phyloP scores from a whole-genome alignment of 2,797 vertebrate species.

The Meda fulgida region DNA sequence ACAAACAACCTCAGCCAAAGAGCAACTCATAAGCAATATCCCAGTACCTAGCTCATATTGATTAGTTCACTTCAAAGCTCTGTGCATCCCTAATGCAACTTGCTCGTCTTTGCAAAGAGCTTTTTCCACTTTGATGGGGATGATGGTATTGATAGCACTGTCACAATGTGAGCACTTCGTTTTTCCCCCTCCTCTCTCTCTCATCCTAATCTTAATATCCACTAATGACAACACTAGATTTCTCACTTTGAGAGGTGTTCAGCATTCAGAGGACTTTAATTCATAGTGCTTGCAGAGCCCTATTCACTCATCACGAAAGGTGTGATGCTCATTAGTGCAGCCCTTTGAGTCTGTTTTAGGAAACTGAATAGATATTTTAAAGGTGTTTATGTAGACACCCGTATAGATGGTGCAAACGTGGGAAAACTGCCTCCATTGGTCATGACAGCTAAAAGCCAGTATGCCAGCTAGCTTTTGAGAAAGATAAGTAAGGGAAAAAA shows the following conservation, averaged over 20 bases:
- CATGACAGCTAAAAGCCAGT: constrained; percentile 54
- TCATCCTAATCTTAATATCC: constrained; percentile 60
- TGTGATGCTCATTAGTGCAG: constrained; percentile 80
- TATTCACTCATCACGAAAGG: constrained; percentile 74
- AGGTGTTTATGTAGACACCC: constrained; percentile 77
- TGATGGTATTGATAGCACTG: constrained; percentile 86
- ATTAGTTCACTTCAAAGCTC: constrained; percentile 84
- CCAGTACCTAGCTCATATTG: constrained; percentile 75
- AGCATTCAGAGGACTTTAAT: constrained; percentile 82
- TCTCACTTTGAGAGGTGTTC: constrained; percentile 76
- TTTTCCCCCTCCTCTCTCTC: constrained; percentile 67
- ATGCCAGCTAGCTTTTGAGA: neutral
- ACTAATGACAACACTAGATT: constrained; percentile 76
- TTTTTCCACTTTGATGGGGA: constrained; percentile 83
- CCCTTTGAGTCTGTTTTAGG: constrained; percentile 70
- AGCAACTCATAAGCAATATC: constrained; percentile 61
- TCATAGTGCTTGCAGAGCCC: constrained; percentile 70
- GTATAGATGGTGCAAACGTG: constrained; percentile 71
- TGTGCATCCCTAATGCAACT: constrained; percentile 80
- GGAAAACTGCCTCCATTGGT: constrained; percentile 71
- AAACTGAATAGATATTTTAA: constrained; percentile 79
- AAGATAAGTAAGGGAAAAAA: neutral
- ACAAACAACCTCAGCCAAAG: constrained; percentile 48
- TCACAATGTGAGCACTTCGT: constrained; percentile 81
- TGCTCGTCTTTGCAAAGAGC: constrained; percentile 80